Percentiles rank a stretch among this genome's conserved stretches.
phyloP scores from a whole-genome alignment of 2,888 invertebrate species.

The Hypselothyrea guttata region DNA sequence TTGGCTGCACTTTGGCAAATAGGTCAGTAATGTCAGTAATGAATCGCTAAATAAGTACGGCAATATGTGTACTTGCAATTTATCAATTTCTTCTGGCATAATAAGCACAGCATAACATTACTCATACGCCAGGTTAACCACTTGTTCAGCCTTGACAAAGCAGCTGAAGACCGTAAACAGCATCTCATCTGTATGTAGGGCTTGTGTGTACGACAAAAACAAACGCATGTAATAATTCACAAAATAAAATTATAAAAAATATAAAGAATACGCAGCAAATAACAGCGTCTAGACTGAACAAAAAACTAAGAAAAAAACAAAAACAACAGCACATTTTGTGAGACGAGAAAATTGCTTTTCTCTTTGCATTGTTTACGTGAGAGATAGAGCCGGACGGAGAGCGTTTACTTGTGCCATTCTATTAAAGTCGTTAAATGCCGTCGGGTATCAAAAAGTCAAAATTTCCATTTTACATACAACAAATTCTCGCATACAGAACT shows the following conservation, averaged over 20 bases:
- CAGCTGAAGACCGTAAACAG: conserved; percentile 1
- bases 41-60: conserved; percentile 4
- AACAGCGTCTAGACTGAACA: conserved; percentile 45
- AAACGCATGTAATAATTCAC: conserved; percentile 38
- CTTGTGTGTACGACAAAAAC: conserved; percentile 12
- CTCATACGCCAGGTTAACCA: conserved; percentile 74
- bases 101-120: conserved; percentile 51
- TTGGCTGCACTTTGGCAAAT: conserved; percentile 23
- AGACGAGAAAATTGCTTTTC: conserved; percentile 28
- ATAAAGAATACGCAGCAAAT: conserved; percentile 9
- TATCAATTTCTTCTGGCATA: conserved; percentile 36
- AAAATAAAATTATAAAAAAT: conserved; percentile 1
- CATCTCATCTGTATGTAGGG: neutral
- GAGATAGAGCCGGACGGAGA: neutral
- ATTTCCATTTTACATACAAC: conserved; percentile 47
- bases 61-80: conserved; percentile 3
- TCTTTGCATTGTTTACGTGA: conserved; percentile 40
- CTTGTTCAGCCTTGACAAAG: conserved; percentile 40
- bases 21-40: conserved; percentile 26
- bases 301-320: conserved; percentile 23
- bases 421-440: conserved; percentile 65
- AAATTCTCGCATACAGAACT: conserved; percentile 36
- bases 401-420: conserved; percentile 43
- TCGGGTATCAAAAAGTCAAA: conserved; percentile 38
- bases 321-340: conserved; percentile 2